Conservation (phyloP, 2,797 vertebrate species). For the Iguana delicatissima region DNA sequence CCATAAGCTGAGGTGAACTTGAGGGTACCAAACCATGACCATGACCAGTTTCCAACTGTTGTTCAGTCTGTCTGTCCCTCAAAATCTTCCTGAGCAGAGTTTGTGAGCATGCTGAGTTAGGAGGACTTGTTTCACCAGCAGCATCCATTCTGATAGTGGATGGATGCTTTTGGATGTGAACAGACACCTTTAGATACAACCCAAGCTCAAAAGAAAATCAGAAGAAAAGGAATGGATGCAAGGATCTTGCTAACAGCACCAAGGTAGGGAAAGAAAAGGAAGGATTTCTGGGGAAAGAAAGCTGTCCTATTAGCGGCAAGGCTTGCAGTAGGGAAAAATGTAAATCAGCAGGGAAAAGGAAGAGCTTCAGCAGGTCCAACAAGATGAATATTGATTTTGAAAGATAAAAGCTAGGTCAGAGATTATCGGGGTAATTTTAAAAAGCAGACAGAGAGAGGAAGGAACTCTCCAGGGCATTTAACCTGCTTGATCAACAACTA, state of each 20-base stretch:
- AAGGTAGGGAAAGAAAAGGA: neutral
- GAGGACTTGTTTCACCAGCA: neutral
- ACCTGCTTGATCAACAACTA: conserved; percentile 46
- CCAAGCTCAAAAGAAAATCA: neutral
- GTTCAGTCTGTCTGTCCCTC: neutral
- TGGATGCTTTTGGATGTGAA: neutral
- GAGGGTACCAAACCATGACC: too few relatives aligned
- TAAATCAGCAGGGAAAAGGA: conserved; percentile 26
- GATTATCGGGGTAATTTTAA: conserved; percentile 38
- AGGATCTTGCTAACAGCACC: neutral
- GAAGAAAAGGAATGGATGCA: neutral
- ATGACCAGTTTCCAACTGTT: neutral
- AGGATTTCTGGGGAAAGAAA: neutral
- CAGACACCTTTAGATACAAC: neutral
- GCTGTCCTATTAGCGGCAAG: conserved; percentile 26
- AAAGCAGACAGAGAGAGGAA: conserved; percentile 33
- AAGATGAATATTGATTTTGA: conserved; percentile 53
- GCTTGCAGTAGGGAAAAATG: neutral
- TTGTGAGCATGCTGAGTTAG: neutral
- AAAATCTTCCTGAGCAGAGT: neutral
- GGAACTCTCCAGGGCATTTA: conserved; percentile 44
- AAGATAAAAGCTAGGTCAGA: conserved; percentile 50
- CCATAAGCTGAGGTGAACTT: too few relatives aligned
- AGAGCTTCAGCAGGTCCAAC: conserved; percentile 25
- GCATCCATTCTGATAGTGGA: neutral